phyloP scores from a whole-genome alignment of 2,113 vertebrate species.

The Macaca nemestrina region DNA sequence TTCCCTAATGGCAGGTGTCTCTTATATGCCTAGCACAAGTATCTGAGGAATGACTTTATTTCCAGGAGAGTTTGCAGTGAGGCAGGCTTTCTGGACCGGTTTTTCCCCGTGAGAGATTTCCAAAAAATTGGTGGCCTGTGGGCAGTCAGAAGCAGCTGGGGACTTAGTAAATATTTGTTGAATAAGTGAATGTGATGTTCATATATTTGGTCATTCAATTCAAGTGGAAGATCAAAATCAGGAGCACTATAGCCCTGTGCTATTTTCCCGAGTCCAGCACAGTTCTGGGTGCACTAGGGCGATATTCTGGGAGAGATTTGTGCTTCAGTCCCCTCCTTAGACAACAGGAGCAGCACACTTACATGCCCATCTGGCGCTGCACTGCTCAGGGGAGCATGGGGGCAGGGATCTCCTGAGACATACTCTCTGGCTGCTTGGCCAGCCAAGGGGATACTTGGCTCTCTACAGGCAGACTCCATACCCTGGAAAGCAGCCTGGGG shows the following conservation, averaged over 20 bases:
- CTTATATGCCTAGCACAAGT: neutral
- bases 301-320: neutral
- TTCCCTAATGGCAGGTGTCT: neutral
- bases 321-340: neutral
- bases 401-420: neutral
- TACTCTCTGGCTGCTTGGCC: neutral
- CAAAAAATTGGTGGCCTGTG: neutral
- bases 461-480: neutral
- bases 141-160: neutral
- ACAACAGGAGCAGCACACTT: neutral
- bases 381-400: neutral
- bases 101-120: constrained; percentile 16
- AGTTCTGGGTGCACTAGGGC: neutral
- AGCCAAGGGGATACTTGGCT: neutral
- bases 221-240: neutral
- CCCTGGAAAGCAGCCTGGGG: neutral
- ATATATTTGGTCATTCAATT: neutral
- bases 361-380: neutral
- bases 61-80: neutral
- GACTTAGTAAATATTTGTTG: neutral
- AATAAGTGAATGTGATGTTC: neutral
- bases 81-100: neutral
- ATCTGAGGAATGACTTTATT: neutral
- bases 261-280: neutral
- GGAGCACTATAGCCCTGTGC: neutral